Conservation (phyloP, 1,140 invertebrate species). For the Philaenus spumarius region DNA sequence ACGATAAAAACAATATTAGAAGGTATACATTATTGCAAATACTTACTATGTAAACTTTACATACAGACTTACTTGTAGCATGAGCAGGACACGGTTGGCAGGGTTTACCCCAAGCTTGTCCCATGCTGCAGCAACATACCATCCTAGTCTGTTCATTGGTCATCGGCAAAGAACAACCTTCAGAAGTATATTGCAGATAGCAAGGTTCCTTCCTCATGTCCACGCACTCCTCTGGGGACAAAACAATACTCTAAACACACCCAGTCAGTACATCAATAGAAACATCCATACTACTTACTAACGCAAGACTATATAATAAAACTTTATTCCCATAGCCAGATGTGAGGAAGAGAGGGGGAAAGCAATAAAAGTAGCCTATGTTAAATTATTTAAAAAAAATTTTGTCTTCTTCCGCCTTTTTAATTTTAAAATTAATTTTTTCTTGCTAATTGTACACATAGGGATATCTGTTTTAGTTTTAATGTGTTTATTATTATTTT, state of each 20-base stretch:
- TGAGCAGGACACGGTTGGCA: constrained; percentile 70
- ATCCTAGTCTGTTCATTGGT: constrained; percentile 71
- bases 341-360: background rate
- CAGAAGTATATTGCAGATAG: constrained; percentile 62
- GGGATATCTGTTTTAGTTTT: too few species aligned
- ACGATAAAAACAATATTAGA: too few species aligned
- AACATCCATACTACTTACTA: background rate
- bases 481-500: too few species aligned
- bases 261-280: background rate
- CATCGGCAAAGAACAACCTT: constrained; percentile 63
- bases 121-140: constrained; percentile 85
- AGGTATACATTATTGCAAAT: too few species aligned
- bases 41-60: too few species aligned
- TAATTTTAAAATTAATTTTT: too few species aligned
- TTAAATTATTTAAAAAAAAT: too few species aligned
- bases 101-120: constrained; percentile 72
- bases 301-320: too few species aligned
- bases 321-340: too few species aligned
- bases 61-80: constrained; percentile 49
- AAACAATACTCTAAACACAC: constrained; percentile 1
- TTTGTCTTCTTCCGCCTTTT: too few species aligned
- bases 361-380: background rate
- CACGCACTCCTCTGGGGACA: constrained; percentile 65
- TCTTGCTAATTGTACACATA: too few species aligned
- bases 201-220: constrained; percentile 80